Percentiles rank a stretch among this genome's conserved stretches.
These are phyloP conservation scores for Cetoscarus ocellatus DNA, from an alignment of 2,797 vertebrate genomes.

Conservation along the genomic window DNA sequence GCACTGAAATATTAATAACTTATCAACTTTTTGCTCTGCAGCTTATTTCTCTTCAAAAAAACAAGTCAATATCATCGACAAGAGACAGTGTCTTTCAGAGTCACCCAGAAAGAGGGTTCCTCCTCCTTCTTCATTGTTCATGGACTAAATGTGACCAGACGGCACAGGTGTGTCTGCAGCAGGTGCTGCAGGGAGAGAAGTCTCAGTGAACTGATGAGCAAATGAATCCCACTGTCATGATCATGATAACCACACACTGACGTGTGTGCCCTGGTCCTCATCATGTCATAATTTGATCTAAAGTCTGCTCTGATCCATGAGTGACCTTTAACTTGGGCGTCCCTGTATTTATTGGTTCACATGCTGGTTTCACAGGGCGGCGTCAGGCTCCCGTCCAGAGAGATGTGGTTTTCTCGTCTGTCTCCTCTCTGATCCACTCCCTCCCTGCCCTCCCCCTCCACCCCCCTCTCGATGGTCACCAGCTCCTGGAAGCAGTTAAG, in stretches of 20 bases:
- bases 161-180: background rate
- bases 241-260: background rate
- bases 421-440: slow-evolving; percentile 80
- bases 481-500: slow-evolving; percentile 91
- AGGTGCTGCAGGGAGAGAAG: background rate
- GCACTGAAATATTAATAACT: slow-evolving; percentile 66
- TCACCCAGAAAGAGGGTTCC: slow-evolving; percentile 13
- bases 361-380: slow-evolving; percentile 95
- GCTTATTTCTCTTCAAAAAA: slow-evolving; percentile 40
- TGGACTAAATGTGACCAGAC: slow-evolving; percentile 1
- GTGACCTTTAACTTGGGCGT: slow-evolving; percentile 1
- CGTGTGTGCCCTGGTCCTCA: slow-evolving; percentile 6
- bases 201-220: background rate
- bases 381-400: slow-evolving; percentile 87
- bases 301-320: background rate
- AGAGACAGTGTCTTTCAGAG: slow-evolving; percentile 4
- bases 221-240: slow-evolving; percentile 2
- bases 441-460: slow-evolving; percentile 78
- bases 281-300: background rate
- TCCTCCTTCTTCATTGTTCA: background rate
- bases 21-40: slow-evolving; percentile 53
- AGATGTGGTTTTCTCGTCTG: slow-evolving; percentile 93
- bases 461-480: slow-evolving; percentile 77
- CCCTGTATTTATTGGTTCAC: slow-evolving; percentile 78
- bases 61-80: slow-evolving; percentile 50